Percentiles rank a stretch among this genome's conserved stretches.
Conservation (phyloP, 2,888 invertebrate genomes). For the Microplitis manilae region DNA sequence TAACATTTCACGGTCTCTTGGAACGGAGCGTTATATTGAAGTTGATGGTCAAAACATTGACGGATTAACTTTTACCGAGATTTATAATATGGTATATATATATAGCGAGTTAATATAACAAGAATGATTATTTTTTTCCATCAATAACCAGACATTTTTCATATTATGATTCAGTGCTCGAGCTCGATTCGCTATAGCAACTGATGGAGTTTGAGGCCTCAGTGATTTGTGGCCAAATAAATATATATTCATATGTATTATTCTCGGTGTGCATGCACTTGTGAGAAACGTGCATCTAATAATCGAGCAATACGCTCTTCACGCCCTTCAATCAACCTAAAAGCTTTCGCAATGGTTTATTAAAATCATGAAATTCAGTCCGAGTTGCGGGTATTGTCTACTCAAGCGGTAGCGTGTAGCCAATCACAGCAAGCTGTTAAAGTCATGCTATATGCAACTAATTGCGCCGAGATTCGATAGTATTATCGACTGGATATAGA, state of each 20-base stretch:
- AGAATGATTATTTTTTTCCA: neutral
- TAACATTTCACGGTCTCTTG: slow-evolving; percentile 61
- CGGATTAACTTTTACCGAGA: slow-evolving; percentile 50
- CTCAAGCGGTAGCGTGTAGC: slow-evolving; percentile 37
- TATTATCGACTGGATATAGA: too few relatives aligned
- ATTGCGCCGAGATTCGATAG: slow-evolving; percentile 28
- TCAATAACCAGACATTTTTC: slow-evolving; percentile 26
- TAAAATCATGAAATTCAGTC: slow-evolving; percentile 44
- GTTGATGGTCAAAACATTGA: slow-evolving; percentile 57
- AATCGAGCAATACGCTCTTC: slow-evolving; percentile 51
- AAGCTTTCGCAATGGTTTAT: slow-evolving; percentile 43
- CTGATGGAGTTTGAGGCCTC: slow-evolving; percentile 60
- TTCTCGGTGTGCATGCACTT: slow-evolving; percentile 2
- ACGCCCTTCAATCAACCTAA: slow-evolving; percentile 64
- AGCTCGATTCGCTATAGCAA: slow-evolving; percentile 53
- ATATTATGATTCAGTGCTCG: slow-evolving; percentile 55
- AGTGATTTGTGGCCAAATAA: slow-evolving; percentile 62
- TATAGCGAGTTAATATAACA: neutral
- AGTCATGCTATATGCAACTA: slow-evolving; percentile 40
- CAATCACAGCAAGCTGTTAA: slow-evolving; percentile 42
- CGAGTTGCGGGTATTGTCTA: slow-evolving; percentile 23
- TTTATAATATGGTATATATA: slow-evolving; percentile 39
- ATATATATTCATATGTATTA: neutral
- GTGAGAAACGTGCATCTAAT: slow-evolving; percentile 44
- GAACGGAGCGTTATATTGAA: slow-evolving; percentile 55